Percentiles rank a stretch among this genome's conserved stretches.
phyloP scores from a whole-genome alignment of 2,113 vertebrate genomes.

The rabbit (Oryctolagus cuniculus) region DNA sequence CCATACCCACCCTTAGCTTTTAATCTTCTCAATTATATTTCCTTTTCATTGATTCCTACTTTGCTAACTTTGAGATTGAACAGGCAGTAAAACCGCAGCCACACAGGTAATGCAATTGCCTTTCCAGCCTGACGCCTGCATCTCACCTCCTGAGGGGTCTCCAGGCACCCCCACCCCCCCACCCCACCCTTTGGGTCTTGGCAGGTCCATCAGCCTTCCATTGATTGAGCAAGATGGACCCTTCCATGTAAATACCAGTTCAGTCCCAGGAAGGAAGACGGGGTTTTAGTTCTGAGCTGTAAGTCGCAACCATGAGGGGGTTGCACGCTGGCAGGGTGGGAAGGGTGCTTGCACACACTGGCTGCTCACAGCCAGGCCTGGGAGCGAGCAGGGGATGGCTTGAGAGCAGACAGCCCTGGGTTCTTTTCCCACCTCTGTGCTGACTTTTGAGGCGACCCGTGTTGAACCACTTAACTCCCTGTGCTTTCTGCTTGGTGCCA shows the following conservation, averaged over 20 bases:
- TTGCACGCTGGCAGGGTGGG: not conserved
- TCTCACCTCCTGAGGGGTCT: slow-evolving; percentile 68
- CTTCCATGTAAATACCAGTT: slow-evolving; percentile 49
- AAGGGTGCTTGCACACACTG: not conserved
- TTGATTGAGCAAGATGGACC: slow-evolving; percentile 68
- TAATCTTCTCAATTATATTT: slow-evolving; percentile 87
- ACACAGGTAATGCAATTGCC: slow-evolving; percentile 81
- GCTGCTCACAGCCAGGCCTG: slow-evolving; percentile 15
- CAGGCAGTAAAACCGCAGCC: slow-evolving; percentile 80
- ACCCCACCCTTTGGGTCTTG: slow-evolving; percentile 52
- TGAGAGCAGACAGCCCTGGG: slow-evolving; percentile 55
- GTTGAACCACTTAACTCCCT: slow-evolving; percentile 73
- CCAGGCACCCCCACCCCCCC: not conserved
- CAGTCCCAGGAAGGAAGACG: not conserved
- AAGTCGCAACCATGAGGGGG: not conserved
- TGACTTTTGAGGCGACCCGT: slow-evolving; percentile 58
- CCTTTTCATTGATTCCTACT: slow-evolving; percentile 85
- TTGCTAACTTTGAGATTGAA: slow-evolving; percentile 83
- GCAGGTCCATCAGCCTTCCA: slow-evolving; percentile 39
- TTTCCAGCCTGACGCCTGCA: slow-evolving; percentile 65
- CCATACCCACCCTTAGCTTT: slow-evolving; percentile 82
- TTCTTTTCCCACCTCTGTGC: slow-evolving; percentile 69
- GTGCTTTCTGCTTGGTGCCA: slow-evolving; percentile 62
- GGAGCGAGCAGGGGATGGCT: slow-evolving; percentile 68
- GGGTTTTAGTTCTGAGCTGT: slow-evolving; percentile 31